Base-by-base conservation (phyloP, 2,797 vertebrate species). In the Synaphobranchus kaupii region DNA sequence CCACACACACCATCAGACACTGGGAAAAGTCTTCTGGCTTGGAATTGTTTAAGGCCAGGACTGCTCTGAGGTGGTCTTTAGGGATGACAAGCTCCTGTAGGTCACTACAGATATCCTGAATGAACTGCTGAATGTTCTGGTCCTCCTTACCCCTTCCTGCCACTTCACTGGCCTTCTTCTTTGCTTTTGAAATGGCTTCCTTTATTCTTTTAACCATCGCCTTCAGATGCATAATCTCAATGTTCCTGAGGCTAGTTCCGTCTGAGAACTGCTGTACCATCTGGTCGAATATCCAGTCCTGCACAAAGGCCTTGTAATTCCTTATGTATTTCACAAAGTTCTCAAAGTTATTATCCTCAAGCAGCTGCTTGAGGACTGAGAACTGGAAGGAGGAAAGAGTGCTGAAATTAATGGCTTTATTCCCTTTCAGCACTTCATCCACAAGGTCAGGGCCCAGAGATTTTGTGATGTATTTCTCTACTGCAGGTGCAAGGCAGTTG, bases 1-100 rank as follows among this genome's bases (percentile, higher is more conserved):
- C 15, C 2, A 95, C 84, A 88, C 60, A 91, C 0, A 0, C 0
- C 0, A 0, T 86, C 34, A 95, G 85, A 8, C 86, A 94, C 0
- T 63, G 0, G 39, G 88, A 90, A 94, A 96, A 96, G 78, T 90
- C 48, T 2, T 85, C 58, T 2, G 86, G 58, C 2, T 91, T 54
- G 0, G 91, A 91, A 0, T 90, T 91, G 85, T 94, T 95, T 34
- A 95, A 86, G 20, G 92, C 6, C 90, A 91, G 86, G 1, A 94
- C 90, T 17, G 86, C 85, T 71, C 84, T 25, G 4, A 95, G 71
- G n/a, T 88, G 90, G 84, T 89, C 86, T 25, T 92, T 91, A 78
- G 91, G 82, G 91, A 95, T 93, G 1, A 89, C 86, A 20, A 96
- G 87, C 83, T 93, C 93, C 5, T 90, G 82, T 88, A 96, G 91